A percentile compares a stretch with the other conserved stretches of the same genome.
These are phyloP conservation scores for Dasysyrphus tricinctus DNA, from an alignment of 2,888 invertebrate genomes.

Conservation along the genomic window DNA sequence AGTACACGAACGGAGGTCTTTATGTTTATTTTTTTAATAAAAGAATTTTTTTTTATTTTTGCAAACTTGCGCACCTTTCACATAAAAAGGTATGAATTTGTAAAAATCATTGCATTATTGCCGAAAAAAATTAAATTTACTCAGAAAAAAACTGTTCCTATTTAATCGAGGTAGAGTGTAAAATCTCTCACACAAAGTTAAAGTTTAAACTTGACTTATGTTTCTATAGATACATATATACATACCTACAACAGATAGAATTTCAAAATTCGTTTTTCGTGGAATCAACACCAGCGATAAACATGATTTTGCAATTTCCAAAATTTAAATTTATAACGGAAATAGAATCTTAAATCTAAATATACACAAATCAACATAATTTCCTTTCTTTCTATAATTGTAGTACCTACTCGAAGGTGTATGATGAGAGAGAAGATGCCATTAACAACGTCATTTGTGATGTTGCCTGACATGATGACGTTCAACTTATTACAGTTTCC, in stretches of 20 bases:
- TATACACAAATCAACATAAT: conserved; percentile 44
- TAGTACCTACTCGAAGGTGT: not conserved
- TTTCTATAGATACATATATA: not conserved
- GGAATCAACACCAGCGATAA: not conserved
- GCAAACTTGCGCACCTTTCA: no score
- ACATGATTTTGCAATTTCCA: conserved; percentile 40
- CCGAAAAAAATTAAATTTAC: no score
- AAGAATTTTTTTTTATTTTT: no score
- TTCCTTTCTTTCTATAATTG: not conserved
- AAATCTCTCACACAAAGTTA: not conserved
- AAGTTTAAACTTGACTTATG: not conserved
- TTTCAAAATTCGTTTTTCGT: not conserved
- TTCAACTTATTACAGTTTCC: not conserved
- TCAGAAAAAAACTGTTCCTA: no score
- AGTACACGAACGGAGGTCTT: no score
- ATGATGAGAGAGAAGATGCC: not conserved
- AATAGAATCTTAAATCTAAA: conserved; percentile 28
- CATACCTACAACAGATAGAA: not conserved
- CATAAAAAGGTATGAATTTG: no score
- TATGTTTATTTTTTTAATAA: no score
- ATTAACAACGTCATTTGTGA: conserved; percentile 17
- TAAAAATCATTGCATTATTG: no score
- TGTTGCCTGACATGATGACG: not conserved
- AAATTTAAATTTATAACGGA: conserved; percentile 11
- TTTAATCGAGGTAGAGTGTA: not conserved